Evolutionary conservation across 1,140 invertebrate species (phyloP).

Genomic region (Drosophila dunni): DNA sequence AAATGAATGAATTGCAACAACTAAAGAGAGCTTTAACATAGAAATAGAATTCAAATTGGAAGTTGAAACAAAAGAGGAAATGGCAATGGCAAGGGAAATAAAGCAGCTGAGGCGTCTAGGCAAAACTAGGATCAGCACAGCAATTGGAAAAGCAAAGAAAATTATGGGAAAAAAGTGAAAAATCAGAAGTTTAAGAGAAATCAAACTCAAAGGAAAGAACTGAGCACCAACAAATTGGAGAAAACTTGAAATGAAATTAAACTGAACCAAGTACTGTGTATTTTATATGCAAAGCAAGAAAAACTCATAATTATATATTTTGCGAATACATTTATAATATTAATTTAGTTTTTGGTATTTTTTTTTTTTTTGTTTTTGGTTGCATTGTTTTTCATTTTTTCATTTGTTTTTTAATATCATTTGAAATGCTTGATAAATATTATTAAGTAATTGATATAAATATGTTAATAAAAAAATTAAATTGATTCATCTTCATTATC

Average conservation of each 20-base stretch:
- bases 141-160: constrained; percentile 15
- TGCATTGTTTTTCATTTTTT: constrained; percentile 67
- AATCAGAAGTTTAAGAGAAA: constrained; percentile 19
- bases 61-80: too few relatives aligned
- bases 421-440: constrained; percentile 82
- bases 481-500: constrained; percentile 54
- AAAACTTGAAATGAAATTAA: constrained; percentile 22
- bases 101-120: constrained; percentile 26
- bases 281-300: constrained; percentile 79
- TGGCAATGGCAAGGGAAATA: neutral
- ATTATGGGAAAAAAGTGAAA: constrained; percentile 8
- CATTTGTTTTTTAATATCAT: constrained; percentile 75
- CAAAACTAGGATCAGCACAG: constrained; percentile 22
- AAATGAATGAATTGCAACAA: neutral
- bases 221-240: constrained; percentile 2
- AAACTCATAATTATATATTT: constrained; percentile 82
- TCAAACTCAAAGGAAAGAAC: constrained; percentile 12
- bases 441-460: constrained; percentile 81
- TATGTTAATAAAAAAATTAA: constrained; percentile 82
- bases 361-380: constrained; percentile 46
- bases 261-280: constrained; percentile 61
- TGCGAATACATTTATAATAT: constrained; percentile 83
- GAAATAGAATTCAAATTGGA: neutral
- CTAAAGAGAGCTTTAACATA: neutral
- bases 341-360: constrained; percentile 63